Conservation (phyloP, 2,888 invertebrate genomes). For the Caenorhabditis drosophilae region DNA sequence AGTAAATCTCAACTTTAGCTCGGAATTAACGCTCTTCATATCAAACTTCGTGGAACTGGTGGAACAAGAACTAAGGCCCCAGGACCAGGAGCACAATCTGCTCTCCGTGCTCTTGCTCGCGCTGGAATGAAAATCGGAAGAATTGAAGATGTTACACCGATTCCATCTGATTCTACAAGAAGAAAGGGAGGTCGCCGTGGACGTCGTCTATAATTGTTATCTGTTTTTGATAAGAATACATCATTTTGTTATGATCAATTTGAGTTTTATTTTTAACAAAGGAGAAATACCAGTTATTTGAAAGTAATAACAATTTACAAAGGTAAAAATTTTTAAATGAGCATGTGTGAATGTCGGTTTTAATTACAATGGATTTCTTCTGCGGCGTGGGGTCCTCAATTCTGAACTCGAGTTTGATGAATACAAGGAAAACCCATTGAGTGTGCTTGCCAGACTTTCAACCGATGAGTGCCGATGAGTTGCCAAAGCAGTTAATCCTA, state of each 20-base stretch:
- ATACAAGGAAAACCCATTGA: slow-evolving; percentile 54
- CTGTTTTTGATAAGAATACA: slow-evolving; percentile 46
- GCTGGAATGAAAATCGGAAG: slow-evolving; percentile 99
- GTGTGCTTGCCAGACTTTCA: slow-evolving; percentile 58
- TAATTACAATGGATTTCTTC: slow-evolving; percentile 14
- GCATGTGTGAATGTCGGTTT: too few relatives aligned
- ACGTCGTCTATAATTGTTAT: slow-evolving; percentile 84
- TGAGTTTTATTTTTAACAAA: too few relatives aligned
- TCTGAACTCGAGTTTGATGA: slow-evolving; percentile 50
- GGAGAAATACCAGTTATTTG: too few relatives aligned
- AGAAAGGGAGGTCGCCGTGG: slow-evolving; percentile 99
- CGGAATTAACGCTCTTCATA: slow-evolving; percentile 96
- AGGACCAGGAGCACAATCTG: slow-evolving; percentile 92
- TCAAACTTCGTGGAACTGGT: slow-evolving; percentile 96
- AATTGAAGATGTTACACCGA: slow-evolving; percentile 96
- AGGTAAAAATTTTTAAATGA: too few relatives aligned
- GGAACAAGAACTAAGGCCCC: slow-evolving; percentile 74
- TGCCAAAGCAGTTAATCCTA: slow-evolving; percentile 52
- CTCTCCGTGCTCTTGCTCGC: slow-evolving; percentile 94
- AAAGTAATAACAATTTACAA: too few relatives aligned
- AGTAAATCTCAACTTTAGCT: slow-evolving; percentile 52
- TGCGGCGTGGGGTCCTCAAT: slow-evolving; percentile 34
- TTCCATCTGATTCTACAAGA: slow-evolving; percentile 97
- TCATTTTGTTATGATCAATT: too few relatives aligned
- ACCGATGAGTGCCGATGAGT: slow-evolving; percentile 56